A percentile compares a stretch with the other conserved stretches of the same genome.
These are phyloP conservation scores for Heliopora coerulea DNA, from an alignment of 92 coral and sea anemone genomes.

Conservation along the genomic window DNA sequence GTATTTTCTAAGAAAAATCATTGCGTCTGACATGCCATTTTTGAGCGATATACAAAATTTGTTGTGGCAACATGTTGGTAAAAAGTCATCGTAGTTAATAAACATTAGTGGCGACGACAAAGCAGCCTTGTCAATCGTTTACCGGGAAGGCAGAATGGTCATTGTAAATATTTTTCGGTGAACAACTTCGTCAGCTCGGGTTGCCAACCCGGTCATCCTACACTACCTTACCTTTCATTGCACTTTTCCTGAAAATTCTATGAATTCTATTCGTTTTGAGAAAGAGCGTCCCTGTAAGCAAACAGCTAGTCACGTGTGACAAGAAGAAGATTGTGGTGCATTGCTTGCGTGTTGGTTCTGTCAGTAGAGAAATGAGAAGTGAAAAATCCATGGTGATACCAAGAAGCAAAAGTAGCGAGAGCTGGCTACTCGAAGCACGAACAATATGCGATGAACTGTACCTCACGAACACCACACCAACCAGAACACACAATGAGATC, in stretches of 20 bases:
- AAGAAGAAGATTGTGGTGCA: conserved; percentile 14
- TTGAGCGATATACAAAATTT: too few relatives aligned
- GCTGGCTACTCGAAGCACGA: conserved; percentile 83
- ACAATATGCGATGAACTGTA: conserved; percentile 83
- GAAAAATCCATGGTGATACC: conserved; percentile 77
- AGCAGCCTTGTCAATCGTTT: too few relatives aligned
- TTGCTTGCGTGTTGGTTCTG: neutral
- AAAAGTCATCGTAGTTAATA: too few relatives aligned
- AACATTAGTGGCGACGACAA: too few relatives aligned
- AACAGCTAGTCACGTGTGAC: conserved; percentile 55
- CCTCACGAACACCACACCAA: conserved; percentile 59
- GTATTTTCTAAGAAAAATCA: too few relatives aligned
- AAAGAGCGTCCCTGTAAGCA: conserved; percentile 77
- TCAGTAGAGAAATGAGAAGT: neutral
- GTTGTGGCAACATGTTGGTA: too few relatives aligned
- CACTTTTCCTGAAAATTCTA: conserved; percentile 78
- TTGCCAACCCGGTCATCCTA: too few relatives aligned
- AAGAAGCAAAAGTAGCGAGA: conserved; percentile 67
- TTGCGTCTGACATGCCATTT: too few relatives aligned
- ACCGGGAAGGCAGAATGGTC: too few relatives aligned
- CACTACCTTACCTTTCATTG: conserved; percentile 52
- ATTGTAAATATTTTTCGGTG: too few relatives aligned
- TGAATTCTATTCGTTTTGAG: conserved; percentile 87
- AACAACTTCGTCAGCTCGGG: too few relatives aligned
- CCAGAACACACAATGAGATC: conserved; percentile 44